phyloP scores from a whole-genome alignment of 2,888 invertebrate species.

The Drosophila kambysellisi region DNA sequence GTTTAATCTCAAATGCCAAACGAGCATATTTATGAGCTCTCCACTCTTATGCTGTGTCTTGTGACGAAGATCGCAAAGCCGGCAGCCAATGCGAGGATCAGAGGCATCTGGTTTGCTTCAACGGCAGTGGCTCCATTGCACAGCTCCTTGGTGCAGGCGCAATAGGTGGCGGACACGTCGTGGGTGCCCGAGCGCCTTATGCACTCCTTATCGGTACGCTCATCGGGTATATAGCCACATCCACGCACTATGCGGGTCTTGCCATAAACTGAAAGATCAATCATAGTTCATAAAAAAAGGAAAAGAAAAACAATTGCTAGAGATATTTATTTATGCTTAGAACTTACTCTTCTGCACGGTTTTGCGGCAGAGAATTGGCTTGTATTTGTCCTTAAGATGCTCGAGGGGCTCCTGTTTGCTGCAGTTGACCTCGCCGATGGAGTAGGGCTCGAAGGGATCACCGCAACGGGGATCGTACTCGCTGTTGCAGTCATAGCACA shows the following conservation, averaged over 20 bases:
- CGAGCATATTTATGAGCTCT: constrained; percentile 65
- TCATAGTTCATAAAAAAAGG: background rate
- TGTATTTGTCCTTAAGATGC: constrained; percentile 86
- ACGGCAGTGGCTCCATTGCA: constrained; percentile 88
- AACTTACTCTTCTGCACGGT: constrained; percentile 91
- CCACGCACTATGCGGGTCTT: constrained; percentile 91
- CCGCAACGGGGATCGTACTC: constrained; percentile 95
- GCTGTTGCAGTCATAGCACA: constrained; percentile 97
- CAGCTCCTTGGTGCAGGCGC: constrained; percentile 91
- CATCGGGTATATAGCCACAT: constrained; percentile 91
- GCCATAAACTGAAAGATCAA: constrained; percentile 89
- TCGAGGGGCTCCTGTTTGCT: constrained; percentile 90
- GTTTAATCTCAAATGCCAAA: constrained; percentile 37
- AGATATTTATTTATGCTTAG: background rate
- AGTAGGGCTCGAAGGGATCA: constrained; percentile 94
- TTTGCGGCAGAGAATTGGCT: constrained; percentile 91
- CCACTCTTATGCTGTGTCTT: constrained; percentile 67
- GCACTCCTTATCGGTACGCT: constrained; percentile 87
- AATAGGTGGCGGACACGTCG: constrained; percentile 90
- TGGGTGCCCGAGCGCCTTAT: constrained; percentile 90
- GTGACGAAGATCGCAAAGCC: constrained; percentile 65
- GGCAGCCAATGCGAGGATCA: constrained; percentile 69
- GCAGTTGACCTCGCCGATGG: constrained; percentile 94
- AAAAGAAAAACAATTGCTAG: too few species aligned
- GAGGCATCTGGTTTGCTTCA: constrained; percentile 51